Percentiles rank a stretch among this genome's conserved stretches.
phyloP scores from a whole-genome alignment of 2,113 vertebrate species.

The Sylvia atricapilla region DNA sequence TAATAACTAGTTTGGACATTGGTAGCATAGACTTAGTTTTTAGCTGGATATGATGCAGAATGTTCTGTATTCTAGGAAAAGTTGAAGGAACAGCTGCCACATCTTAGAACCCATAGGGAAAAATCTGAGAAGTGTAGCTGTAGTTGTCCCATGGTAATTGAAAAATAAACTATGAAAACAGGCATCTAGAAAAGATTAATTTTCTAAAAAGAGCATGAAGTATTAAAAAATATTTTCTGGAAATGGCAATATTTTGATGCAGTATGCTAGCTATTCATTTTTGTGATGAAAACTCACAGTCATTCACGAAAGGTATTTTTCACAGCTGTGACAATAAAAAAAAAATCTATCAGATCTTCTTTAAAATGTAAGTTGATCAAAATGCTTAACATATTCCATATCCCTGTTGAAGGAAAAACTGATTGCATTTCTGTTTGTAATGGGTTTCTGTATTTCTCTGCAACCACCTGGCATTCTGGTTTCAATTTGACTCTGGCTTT shows the following conservation, averaged over 20 bases:
- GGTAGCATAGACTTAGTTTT: background rate
- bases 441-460: background rate
- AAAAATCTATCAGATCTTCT: background rate
- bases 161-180: background rate
- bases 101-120: background rate
- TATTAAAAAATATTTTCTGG: background rate
- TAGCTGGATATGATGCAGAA: background rate
- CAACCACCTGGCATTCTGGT: background rate
- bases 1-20: background rate
- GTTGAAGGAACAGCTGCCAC: background rate
- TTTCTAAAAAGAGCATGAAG: background rate
- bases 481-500: background rate
- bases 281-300: background rate
- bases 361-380: background rate
- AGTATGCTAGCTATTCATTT: background rate
- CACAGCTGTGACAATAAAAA: background rate
- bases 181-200: background rate
- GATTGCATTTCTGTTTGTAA: background rate
- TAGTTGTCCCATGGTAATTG: background rate
- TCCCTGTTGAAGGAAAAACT: background rate
- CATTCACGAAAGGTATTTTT: background rate
- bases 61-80: background rate
- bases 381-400: background rate
- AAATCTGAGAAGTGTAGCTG: background rate
- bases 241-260: background rate